Conservation (phyloP, 2,888 invertebrate genomes). For the Athalia rosae region DNA sequence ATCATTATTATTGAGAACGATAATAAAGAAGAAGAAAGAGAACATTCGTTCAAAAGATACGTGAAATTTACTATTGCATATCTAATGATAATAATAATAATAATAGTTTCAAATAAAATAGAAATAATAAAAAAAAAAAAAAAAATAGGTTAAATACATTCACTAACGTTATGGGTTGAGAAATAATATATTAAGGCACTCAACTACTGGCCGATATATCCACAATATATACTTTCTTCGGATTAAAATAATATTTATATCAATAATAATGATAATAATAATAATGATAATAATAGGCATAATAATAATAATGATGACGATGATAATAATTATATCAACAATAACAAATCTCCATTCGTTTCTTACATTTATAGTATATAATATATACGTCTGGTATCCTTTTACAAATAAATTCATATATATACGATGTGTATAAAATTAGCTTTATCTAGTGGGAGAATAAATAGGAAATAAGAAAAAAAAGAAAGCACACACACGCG, state of each 20-base stretch:
- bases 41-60: neutral
- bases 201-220: conserved; percentile 66
- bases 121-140: neutral
- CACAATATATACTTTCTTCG: conserved; percentile 22
- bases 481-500: neutral
- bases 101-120: conserved; percentile 4
- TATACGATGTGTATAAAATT: conserved; percentile 1
- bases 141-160: conserved; percentile 6
- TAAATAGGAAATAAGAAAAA: conserved; percentile 20
- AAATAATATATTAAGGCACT: conserved; percentile 63
- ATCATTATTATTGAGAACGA: neutral
- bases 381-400: neutral
- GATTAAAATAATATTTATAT: conserved; percentile 9
- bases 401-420: neutral
- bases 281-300: conserved; percentile 27
- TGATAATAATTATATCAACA: conserved; percentile 40
- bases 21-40: neutral
- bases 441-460: conserved; percentile 16
- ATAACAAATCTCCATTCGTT: neutral
- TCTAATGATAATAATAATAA: conserved; percentile 22
- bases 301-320: conserved; percentile 15
- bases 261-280: conserved; percentile 43
- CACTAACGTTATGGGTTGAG: conserved; percentile 18
- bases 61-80: neutral
- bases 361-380: neutral